Evolutionary conservation across 2,888 invertebrate species (phyloP).

Genomic region (Frankliniella fusca): DNA sequence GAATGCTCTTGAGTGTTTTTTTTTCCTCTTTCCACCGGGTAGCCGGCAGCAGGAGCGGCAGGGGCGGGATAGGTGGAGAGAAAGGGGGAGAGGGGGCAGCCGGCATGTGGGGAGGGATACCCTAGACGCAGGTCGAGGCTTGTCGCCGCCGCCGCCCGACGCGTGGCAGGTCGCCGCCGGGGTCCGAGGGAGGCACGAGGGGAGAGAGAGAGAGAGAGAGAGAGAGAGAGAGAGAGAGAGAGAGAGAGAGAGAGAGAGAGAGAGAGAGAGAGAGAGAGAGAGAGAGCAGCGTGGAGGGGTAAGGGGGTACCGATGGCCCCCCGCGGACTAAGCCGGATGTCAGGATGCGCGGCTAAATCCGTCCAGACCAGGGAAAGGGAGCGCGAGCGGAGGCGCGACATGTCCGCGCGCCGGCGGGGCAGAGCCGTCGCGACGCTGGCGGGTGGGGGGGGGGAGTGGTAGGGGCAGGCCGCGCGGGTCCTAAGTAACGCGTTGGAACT

Average conservation of each 20-base stretch:
- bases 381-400: not conserved
- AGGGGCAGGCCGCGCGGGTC: not conserved
- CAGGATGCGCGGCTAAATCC: conserved; percentile 15
- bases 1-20: too few relatives aligned
- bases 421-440: not conserved
- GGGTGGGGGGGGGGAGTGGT: not conserved
- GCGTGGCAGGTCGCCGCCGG: not conserved
- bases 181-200: too few relatives aligned
- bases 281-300: not conserved
- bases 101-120: not conserved
- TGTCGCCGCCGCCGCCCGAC: not conserved
- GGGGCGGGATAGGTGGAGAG: not conserved
- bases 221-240: not conserved
- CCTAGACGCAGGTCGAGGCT: too few relatives aligned
- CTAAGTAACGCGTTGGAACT: not conserved
- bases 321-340: conserved; percentile 23
- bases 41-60: too few relatives aligned
- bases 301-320: conserved; percentile 4
- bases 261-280: not conserved
- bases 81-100: not conserved
- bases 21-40: too few relatives aligned
- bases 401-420: not conserved
- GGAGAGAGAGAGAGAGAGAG: not conserved
- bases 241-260: not conserved
- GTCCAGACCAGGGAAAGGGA: not conserved